These are phyloP conservation scores for Chironomus riparius DNA, from an alignment of 2,888 invertebrate genomes.

Conservation along the genomic window DNA sequence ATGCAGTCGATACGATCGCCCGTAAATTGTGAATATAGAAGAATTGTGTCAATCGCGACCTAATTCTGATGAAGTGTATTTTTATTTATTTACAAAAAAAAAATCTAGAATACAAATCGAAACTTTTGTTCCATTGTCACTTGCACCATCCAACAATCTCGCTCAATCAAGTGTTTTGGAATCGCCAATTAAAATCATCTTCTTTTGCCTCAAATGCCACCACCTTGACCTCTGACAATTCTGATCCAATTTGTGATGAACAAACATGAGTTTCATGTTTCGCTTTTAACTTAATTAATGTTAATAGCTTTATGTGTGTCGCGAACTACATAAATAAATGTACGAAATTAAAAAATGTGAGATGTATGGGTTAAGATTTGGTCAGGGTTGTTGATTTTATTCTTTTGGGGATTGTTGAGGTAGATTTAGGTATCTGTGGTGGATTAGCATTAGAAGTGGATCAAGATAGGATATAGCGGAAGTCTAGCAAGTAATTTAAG, in stretches of 20 bases:
- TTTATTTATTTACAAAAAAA: neutral
- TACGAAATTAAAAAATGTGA: too few species aligned
- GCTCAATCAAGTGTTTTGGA: neutral
- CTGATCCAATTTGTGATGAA: neutral
- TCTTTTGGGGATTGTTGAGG: too few species aligned
- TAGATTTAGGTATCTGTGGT: too few species aligned
- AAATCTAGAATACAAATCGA: neutral
- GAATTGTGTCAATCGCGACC: constrained; percentile 3
- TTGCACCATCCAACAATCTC: neutral
- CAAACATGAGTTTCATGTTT: neutral
- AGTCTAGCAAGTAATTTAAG: too few species aligned
- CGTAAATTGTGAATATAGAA: neutral
- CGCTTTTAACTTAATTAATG: neutral
- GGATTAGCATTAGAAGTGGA: too few species aligned
- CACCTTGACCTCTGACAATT: neutral
- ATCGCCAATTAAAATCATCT: neutral
- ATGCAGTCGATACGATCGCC: too few species aligned
- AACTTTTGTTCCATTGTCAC: neutral
- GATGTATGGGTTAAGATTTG: too few species aligned
- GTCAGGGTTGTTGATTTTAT: too few species aligned
- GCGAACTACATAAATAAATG: neutral
- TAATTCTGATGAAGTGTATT: neutral
- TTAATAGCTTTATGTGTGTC: neutral
- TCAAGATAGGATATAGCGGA: too few species aligned
- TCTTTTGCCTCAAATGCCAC: neutral